These are phyloP conservation scores for Epizoanthus ramosus DNA, from an alignment of 92 coral and sea anemone species.

Conservation along the genomic window DNA sequence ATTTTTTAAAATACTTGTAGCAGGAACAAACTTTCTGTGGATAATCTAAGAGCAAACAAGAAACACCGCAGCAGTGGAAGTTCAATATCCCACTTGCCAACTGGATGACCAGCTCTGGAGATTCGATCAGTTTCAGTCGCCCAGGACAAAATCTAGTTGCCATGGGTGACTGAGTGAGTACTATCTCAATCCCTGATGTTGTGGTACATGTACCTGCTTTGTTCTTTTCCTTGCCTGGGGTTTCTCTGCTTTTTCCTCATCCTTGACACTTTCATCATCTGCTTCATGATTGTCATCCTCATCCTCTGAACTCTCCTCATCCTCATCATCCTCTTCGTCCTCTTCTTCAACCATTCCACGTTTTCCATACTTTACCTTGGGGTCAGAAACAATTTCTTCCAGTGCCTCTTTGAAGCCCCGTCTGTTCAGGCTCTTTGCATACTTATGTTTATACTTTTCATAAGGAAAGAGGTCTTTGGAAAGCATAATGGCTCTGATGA, in stretches of 20 bases:
- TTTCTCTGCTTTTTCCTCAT: neutral
- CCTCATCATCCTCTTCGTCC: constrained; percentile 55
- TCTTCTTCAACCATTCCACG: constrained; percentile 79
- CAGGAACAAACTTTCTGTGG: no score
- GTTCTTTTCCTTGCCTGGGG: constrained; percentile 10
- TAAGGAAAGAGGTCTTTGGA: constrained; percentile 88
- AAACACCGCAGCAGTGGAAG: no score
- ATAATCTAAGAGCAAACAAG: no score
- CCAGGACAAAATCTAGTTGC: no score
- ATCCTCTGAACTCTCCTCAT: constrained; percentile 19
- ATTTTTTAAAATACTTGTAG: no score
- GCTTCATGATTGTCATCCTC: constrained; percentile 29
- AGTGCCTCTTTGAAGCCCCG: constrained; percentile 91
- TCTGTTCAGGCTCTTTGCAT: constrained; percentile 53
- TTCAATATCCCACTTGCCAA: no score
- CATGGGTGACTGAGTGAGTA: no score
- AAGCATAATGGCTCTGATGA: constrained; percentile 89
- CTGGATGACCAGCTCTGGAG: no score
- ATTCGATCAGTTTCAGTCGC: no score
- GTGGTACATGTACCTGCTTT: constrained; percentile 15
- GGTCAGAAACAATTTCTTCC: constrained; percentile 85
- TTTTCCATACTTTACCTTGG: constrained; percentile 87
- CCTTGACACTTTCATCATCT: constrained; percentile 15
- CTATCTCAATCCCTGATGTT: no score
- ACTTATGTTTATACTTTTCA: constrained; percentile 79